Evolutionary conservation across 2,797 vertebrate species (phyloP), one percentile per base, ranked within the genome.

Genomic region (Anableps anableps): DNA sequence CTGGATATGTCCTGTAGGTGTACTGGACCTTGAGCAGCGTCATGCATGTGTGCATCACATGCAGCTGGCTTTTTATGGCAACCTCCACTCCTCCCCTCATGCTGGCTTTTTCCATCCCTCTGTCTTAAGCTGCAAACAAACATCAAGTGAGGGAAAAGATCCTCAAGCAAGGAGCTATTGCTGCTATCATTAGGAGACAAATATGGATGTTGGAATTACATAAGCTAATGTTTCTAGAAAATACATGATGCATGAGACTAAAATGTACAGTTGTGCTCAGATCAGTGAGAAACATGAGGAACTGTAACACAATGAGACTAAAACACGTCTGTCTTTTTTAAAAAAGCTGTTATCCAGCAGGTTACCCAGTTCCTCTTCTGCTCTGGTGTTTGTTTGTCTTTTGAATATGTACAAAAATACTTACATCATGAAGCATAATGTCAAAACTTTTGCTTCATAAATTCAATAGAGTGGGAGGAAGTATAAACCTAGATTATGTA

Each of bases 41-140:
- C 71, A 53, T 36, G n/a, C 1, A 1, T n/a, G 0, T 14, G 70
- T 14, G 23, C 26, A 83, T 74, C 80, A 73, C 19, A 38, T 80
- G 66, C 80, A 86, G 82, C 85, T 76, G 74, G 41, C 38, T 60
- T 81, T 77, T 85, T 21, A 68, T 79, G 78, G 76, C 72, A 16
- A 36, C 13, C 29, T 70, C 31, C 50, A 10, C 64, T 23, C 76
- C 73, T 36, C 68, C 74, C 76, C 77, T 81, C n/a, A 16, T 13
- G 11, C 38, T 70, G 66, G 36, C 23, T 26, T 70, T 70, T 43
- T 70, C 66, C 38, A n/a, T n/a, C 13, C 38, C 2, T 29, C 68
- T 71, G 41, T 4, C 58, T 31, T 1, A 6, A 71, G 26, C 68
- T 43, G 58, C 58, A 60, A 31, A 17, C 23, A 66, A 38, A 38